phyloP scores from a whole-genome alignment of 1,140 invertebrate genomes.

The Penaeus japonicus region DNA sequence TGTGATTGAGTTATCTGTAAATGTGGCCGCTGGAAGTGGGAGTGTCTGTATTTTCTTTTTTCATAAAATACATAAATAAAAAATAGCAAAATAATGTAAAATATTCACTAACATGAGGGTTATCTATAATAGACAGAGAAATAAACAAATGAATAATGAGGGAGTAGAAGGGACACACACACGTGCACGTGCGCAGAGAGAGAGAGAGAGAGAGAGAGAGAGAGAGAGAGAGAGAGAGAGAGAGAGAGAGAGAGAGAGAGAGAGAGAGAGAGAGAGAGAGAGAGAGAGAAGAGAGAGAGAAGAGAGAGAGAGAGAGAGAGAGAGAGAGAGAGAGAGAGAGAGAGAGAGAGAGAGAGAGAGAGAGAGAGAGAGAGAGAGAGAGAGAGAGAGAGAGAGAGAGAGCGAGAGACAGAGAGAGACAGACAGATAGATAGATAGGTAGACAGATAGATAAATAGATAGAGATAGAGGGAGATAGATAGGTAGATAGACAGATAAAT shows the following conservation, averaged over 20 bases:
- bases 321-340: neutral
- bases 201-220: too few relatives aligned
- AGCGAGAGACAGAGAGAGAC: neutral
- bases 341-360: neutral
- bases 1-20: too few relatives aligned
- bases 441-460: neutral
- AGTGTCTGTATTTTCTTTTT: too few relatives aligned
- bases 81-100: too few relatives aligned
- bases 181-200: too few relatives aligned
- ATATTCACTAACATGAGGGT: too few relatives aligned
- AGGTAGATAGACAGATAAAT: neutral
- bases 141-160: too few relatives aligned
- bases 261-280: neutral
- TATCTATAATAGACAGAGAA: too few relatives aligned
- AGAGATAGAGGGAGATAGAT: neutral
- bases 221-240: neutral
- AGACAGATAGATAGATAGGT: neutral
- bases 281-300: neutral
- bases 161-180: too few relatives aligned
- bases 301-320: neutral
- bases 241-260: neutral
- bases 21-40: too few relatives aligned
- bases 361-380: neutral
- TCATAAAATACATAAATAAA: too few relatives aligned
- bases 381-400: neutral